These are phyloP conservation scores for Microcebus tavaratra DNA, from an alignment of 2,113 vertebrate species.

Conservation along the genomic window DNA sequence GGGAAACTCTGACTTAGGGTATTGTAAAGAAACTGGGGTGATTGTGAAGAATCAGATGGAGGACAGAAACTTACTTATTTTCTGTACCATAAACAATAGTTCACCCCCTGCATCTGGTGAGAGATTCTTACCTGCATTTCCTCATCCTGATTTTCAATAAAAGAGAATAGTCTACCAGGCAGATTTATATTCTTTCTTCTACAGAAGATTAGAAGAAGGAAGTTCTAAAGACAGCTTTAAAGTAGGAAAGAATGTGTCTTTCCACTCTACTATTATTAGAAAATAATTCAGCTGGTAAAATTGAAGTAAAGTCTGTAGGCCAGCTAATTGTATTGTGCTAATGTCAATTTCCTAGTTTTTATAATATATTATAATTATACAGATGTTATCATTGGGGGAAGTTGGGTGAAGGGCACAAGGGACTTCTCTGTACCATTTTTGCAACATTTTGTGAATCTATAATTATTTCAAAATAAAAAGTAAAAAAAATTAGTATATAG, in stretches of 20 bases:
- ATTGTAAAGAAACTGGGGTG: not conserved
- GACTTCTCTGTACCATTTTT: not conserved
- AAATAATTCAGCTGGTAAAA: not conserved
- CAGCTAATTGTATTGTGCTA: not conserved
- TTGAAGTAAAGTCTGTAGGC: not conserved
- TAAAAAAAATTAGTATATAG: not conserved
- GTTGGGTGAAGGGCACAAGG: not conserved
- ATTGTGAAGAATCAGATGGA: not conserved
- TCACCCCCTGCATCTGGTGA: not conserved
- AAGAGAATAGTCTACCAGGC: not conserved
- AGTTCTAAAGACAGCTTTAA: not conserved
- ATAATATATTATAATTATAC: not conserved
- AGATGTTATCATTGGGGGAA: not conserved
- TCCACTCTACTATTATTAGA: not conserved
- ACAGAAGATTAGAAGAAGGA: not conserved
- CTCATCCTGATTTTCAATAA: conserved; percentile 3
- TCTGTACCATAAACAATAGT: not conserved
- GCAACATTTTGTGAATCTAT: not conserved
- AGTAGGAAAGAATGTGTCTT: not conserved
- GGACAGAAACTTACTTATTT: not conserved
- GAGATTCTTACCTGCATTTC: not conserved
- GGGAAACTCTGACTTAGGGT: not conserved
- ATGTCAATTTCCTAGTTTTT: not conserved
- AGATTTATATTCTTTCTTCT: not conserved
- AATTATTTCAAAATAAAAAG: conserved; percentile 36